Conservation (phyloP, 2,888 invertebrate species). For the Ypsolopha sequella region DNA sequence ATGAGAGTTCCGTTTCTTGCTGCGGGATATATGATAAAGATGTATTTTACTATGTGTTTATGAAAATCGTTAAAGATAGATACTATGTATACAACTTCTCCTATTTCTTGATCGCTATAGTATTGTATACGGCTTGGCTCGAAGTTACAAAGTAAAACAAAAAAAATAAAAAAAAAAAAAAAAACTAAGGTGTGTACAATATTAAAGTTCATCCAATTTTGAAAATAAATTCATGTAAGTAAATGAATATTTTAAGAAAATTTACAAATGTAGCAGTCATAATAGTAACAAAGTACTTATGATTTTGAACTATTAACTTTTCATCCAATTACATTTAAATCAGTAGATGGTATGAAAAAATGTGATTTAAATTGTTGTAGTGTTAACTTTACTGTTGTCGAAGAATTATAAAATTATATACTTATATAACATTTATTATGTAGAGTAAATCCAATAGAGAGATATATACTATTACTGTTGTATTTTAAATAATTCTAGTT, state of each 20-base stretch:
- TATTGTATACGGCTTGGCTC: conserved; percentile 65
- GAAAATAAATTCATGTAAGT: conserved; percentile 33
- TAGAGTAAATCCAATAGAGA: conserved; percentile 60
- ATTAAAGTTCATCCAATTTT: conserved; percentile 54
- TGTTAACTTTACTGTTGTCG: conserved; percentile 47
- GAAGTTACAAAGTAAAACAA: conserved; percentile 51
- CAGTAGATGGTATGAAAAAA: conserved; percentile 50
- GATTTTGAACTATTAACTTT: conserved; percentile 26
- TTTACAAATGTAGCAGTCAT: conserved; percentile 54
- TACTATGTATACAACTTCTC: conserved; percentile 44
- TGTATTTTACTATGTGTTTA: conserved; percentile 63
- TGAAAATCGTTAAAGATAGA: conserved; percentile 30
- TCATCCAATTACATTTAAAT: conserved; percentile 36
- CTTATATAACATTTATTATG: conserved; percentile 50
- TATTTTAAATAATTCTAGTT: conserved; percentile 52
- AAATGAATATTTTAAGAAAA: conserved; percentile 58
- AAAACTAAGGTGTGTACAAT: conserved; percentile 61
- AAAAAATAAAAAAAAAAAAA: conserved; percentile 41
- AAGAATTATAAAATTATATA: conserved; percentile 29
- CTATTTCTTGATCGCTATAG: conserved; percentile 50
- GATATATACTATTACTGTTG: conserved; percentile 58
- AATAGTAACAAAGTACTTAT: conserved; percentile 57
- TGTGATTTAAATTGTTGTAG: conserved; percentile 68
- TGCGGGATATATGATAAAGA: conserved; percentile 20
- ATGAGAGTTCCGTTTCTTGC: conserved; percentile 25